Conservation (phyloP, 2,113 vertebrate species). For the Hyla sarda region DNA sequence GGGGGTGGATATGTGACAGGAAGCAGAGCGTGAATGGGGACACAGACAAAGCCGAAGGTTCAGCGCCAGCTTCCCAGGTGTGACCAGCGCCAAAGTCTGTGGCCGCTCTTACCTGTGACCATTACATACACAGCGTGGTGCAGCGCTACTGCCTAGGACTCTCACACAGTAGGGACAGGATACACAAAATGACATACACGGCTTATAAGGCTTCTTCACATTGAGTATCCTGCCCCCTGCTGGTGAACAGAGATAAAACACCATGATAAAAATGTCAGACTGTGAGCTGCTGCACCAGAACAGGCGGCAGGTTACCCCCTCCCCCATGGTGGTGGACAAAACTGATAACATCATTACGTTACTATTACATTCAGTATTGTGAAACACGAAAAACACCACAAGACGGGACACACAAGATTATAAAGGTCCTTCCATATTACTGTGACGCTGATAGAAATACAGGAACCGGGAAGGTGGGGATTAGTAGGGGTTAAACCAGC, state of each 20-base stretch:
- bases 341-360: no score
- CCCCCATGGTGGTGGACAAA: no score
- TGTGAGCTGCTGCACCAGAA: no score
- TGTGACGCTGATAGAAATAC: not conserved
- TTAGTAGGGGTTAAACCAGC: not conserved
- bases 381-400: not conserved
- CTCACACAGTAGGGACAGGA: not conserved
- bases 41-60: not conserved
- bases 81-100: not conserved
- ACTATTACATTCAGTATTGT: not conserved
- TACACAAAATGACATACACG: not conserved
- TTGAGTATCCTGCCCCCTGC: not conserved
- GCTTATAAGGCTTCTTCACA: not conserved
- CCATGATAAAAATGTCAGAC: not conserved
- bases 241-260: not conserved
- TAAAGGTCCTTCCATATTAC: not conserved
- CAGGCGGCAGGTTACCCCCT: no score
- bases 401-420: not conserved
- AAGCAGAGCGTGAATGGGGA: slow-evolving; percentile 59
- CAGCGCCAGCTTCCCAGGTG: not conserved
- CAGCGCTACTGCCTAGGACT: not conserved
- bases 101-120: not conserved
- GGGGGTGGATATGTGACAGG: slow-evolving; percentile 68
- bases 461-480: not conserved
- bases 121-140: not conserved